Conservation (phyloP, 2,888 invertebrate species). For the Venusia cambrica region DNA sequence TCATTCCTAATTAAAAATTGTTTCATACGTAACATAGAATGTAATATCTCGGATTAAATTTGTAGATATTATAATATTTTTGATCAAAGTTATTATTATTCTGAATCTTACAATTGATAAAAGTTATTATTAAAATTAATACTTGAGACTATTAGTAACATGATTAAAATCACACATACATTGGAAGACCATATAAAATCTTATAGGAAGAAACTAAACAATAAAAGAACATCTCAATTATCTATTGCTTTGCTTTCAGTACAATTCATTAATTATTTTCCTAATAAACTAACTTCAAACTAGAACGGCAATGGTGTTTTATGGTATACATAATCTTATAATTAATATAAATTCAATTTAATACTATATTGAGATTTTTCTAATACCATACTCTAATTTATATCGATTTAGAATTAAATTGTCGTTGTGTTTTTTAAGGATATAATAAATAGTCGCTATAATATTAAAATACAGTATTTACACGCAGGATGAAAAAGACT, state of each 20-base stretch:
- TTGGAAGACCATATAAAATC: constrained; percentile 73
- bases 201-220: constrained; percentile 37
- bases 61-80: too few relatives aligned
- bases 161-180: constrained; percentile 47
- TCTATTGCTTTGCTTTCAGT: constrained; percentile 68
- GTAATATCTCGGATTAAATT: too few relatives aligned
- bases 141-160: constrained; percentile 39
- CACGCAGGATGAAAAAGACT: constrained; percentile 48
- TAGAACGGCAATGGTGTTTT: constrained; percentile 65
- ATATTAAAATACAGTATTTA: constrained; percentile 45
- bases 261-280: constrained; percentile 43
- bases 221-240: constrained; percentile 36
- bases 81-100: constrained; percentile 3
- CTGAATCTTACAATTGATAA: constrained; percentile 10
- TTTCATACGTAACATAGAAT: too few relatives aligned
- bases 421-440: constrained; percentile 70
- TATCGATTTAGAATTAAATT: constrained; percentile 77
- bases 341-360: constrained; percentile 31
- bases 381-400: constrained; percentile 53
- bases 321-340: constrained; percentile 42
- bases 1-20: too few relatives aligned
- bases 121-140: constrained; percentile 13
- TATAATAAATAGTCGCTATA: constrained; percentile 37
- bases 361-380: constrained; percentile 28
- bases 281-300: constrained; percentile 43